A percentile compares a stretch with the other conserved stretches of the same genome.
These are phyloP conservation scores for Toxotes chatareus DNA, from an alignment of 2,113 vertebrate genomes.

Conservation along the genomic window DNA sequence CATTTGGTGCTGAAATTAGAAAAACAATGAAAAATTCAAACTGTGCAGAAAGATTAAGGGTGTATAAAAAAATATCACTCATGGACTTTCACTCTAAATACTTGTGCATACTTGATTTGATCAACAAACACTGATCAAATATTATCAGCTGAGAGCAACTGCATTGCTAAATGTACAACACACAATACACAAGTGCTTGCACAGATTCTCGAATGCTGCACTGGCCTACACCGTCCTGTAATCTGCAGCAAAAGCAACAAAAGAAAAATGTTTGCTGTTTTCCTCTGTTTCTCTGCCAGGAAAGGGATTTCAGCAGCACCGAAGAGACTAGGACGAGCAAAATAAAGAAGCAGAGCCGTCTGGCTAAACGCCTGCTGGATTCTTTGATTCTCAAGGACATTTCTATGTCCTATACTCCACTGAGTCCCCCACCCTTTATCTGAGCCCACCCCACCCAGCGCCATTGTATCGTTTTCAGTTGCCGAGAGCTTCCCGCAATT, in stretches of 20 bases:
- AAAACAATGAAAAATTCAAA: background rate
- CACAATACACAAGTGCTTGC: slow-evolving; percentile 10
- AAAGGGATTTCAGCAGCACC: slow-evolving; percentile 55
- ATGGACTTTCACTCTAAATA: background rate
- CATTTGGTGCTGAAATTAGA: background rate
- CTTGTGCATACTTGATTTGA: background rate
- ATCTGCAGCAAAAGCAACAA: slow-evolving; percentile 52
- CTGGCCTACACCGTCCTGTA: slow-evolving; percentile 14
- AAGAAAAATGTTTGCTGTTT: slow-evolving; percentile 42
- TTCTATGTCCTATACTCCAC: slow-evolving; percentile 46
- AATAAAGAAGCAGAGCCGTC: slow-evolving; percentile 47
- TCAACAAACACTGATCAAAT: background rate
- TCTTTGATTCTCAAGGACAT: slow-evolving; percentile 74
- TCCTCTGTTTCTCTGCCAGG: slow-evolving; percentile 63
- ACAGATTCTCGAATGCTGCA: background rate
- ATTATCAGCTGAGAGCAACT: background rate
- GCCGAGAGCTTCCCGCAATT: slow-evolving; percentile 52
- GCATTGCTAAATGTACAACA: background rate
- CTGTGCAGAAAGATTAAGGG: background rate
- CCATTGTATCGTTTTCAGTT: slow-evolving; percentile 43
- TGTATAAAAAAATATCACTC: background rate
- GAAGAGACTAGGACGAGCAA: slow-evolving; percentile 38
- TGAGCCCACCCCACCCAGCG: slow-evolving; percentile 43
- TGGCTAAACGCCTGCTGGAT: slow-evolving; percentile 62
- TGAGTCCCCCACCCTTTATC: slow-evolving; percentile 42